These are phyloP conservation scores for Myotis yumanensis DNA, from an alignment of 2,113 vertebrate genomes.

Conservation along the genomic window DNA sequence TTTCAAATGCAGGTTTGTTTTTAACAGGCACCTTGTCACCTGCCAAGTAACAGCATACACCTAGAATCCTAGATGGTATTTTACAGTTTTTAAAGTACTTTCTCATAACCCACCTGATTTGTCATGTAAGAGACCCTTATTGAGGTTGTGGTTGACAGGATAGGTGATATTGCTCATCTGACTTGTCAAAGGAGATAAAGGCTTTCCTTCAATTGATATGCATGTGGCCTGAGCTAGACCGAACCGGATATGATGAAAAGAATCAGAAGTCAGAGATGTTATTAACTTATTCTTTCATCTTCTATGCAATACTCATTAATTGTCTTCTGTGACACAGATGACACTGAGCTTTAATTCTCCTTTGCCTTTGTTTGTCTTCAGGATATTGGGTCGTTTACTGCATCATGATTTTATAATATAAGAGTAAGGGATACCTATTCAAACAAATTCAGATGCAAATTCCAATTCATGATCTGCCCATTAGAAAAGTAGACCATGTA, in stretches of 20 bases:
- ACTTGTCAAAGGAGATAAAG: neutral
- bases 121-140: neutral
- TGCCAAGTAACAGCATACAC: neutral
- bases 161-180: neutral
- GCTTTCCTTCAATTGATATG: neutral
- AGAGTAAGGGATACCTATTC: neutral
- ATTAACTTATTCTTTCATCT: slow-evolving; percentile 51
- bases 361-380: neutral
- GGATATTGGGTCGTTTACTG: neutral
- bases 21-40: neutral
- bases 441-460: neutral
- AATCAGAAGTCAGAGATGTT: neutral
- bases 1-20: neutral
- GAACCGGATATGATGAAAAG: neutral
- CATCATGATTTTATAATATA: neutral
- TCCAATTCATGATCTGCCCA: neutral
- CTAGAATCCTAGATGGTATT: neutral
- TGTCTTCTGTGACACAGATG: neutral
- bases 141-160: neutral
- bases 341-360: neutral
- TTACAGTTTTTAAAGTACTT: neutral
- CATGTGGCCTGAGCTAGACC: neutral
- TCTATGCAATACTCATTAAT: neutral
- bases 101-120: slow-evolving; percentile 1
- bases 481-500: neutral